Percentiles rank a stretch among this genome's conserved stretches.
phyloP scores from a whole-genome alignment of 2,888 invertebrate species.

The Phaedon cochleariae region DNA sequence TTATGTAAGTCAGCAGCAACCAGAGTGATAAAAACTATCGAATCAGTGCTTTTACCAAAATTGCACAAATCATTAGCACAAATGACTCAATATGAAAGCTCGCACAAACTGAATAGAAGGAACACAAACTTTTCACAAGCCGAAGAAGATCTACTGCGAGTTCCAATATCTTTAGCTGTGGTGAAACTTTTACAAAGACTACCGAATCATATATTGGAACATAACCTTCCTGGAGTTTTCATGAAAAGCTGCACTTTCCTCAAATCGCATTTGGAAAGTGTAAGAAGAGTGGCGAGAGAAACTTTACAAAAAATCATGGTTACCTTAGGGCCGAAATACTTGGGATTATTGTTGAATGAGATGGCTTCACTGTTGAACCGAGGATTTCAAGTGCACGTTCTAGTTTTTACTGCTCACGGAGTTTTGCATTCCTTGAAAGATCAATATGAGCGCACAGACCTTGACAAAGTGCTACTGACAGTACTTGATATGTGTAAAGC shows the following conservation, averaged over 20 bases:
- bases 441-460: slow-evolving; percentile 76
- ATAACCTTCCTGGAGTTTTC: slow-evolving; percentile 84
- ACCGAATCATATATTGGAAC: slow-evolving; percentile 77
- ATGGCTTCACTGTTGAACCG: slow-evolving; percentile 81
- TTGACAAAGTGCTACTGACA: slow-evolving; percentile 80
- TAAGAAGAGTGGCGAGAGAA: slow-evolving; percentile 84
- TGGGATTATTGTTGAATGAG: slow-evolving; percentile 81
- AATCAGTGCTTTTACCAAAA: slow-evolving; percentile 77
- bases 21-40: slow-evolving; percentile 69
- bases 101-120: slow-evolving; percentile 81
- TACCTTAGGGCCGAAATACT: slow-evolving; percentile 83
- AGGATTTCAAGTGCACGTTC: slow-evolving; percentile 94
- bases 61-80: slow-evolving; percentile 77
- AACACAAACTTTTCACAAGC: slow-evolving; percentile 77
- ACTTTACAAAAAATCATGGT: slow-evolving; percentile 92
- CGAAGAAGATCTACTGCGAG: slow-evolving; percentile 86
- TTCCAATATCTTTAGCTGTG: slow-evolving; percentile 92
- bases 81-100: slow-evolving; percentile 76
- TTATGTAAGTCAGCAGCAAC: slow-evolving; percentile 78
- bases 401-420: slow-evolving; percentile 87
- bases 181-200: slow-evolving; percentile 90
- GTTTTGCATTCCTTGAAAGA: slow-evolving; percentile 78
- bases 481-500: slow-evolving; percentile 72
- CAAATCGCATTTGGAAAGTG: slow-evolving; percentile 87
- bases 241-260: slow-evolving; percentile 91